A percentile compares a stretch with the other conserved stretches of the same genome.
Conservation (phyloP, 2,113 vertebrate species). For the Atherinomorus stipes region DNA sequence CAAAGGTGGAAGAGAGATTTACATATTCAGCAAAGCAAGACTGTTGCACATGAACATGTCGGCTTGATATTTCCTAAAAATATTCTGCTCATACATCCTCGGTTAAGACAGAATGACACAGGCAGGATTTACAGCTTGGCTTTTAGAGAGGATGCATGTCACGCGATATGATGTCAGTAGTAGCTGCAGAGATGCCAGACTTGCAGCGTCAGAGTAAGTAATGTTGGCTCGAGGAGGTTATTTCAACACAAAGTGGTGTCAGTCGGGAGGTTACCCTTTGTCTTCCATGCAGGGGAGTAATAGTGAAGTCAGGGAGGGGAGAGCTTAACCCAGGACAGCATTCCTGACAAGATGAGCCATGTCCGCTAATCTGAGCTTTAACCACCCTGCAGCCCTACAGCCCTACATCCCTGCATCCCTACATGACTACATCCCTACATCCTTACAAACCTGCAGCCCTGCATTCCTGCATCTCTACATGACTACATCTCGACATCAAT, state of each 20-base stretch:
- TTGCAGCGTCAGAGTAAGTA: not conserved
- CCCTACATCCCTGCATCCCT: no score
- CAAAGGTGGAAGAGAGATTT: slow-evolving; percentile 32
- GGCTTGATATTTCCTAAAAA: slow-evolving; percentile 7
- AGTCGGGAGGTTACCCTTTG: no score
- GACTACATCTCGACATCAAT: no score
- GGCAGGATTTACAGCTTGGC: slow-evolving; percentile 25
- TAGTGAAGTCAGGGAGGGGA: slow-evolving; percentile 22
- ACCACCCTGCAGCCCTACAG: slow-evolving; percentile 39
- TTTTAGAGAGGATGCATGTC: not conserved
- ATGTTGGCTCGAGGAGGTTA: not conserved
- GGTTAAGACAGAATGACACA: slow-evolving; percentile 9
- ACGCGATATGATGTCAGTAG: not conserved
- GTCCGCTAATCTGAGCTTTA: slow-evolving; percentile 63
- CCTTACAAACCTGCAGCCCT: no score
- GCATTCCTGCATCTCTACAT: no score
- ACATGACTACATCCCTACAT: no score
- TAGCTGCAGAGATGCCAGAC: not conserved
- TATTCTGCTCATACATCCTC: slow-evolving; percentile 12
- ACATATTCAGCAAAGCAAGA: slow-evolving; percentile 41
- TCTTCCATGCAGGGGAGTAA: slow-evolving; percentile 25
- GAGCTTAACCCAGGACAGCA: slow-evolving; percentile 47
- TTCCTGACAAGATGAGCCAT: slow-evolving; percentile 63
- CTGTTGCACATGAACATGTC: not conserved
- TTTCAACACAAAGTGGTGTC: not conserved